These are phyloP conservation scores for Ditula angustiorana DNA, from an alignment of 2,888 invertebrate species.

Conservation along the genomic window DNA sequence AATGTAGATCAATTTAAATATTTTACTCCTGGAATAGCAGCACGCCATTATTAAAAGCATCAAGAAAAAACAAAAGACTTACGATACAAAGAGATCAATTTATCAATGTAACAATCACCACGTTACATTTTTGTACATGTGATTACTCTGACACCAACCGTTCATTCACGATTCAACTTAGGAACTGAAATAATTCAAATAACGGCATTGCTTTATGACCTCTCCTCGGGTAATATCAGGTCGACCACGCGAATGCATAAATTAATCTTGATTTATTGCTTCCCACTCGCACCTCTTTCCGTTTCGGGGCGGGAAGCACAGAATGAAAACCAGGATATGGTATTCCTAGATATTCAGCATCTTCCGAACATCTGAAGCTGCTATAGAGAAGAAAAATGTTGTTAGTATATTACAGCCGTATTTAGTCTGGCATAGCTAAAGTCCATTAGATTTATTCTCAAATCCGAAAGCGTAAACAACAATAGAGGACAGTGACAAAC, in stretches of 20 bases:
- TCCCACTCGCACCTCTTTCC: slow-evolving; percentile 24
- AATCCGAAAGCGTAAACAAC: slow-evolving; percentile 31
- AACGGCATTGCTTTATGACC: slow-evolving; percentile 16
- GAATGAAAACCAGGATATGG: neutral
- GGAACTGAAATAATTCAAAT: neutral
- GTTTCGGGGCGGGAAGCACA: neutral
- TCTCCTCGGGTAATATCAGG: slow-evolving; percentile 23
- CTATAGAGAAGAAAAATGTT: neutral
- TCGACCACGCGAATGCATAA: slow-evolving; percentile 30
- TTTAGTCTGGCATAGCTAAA: neutral
- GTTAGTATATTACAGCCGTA: neutral
- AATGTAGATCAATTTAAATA: neutral
- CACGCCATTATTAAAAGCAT: neutral
- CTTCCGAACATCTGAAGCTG: neutral
- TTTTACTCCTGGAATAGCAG: neutral
- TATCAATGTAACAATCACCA: too few species aligned
- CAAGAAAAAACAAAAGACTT: neutral
- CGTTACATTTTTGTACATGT: neutral
- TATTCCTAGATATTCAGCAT: neutral
- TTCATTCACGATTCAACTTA: neutral
- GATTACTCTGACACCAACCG: neutral
- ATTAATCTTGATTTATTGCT: slow-evolving; percentile 32
- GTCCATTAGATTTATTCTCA: slow-evolving; percentile 1
- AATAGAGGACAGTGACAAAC: slow-evolving; percentile 55
- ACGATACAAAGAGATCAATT: neutral